Evolutionary conservation across 2,113 vertebrate genomes (phyloP), one percentile per base, ranked within the genome.

Genomic region (Seriola quinqueradiata): DNA sequence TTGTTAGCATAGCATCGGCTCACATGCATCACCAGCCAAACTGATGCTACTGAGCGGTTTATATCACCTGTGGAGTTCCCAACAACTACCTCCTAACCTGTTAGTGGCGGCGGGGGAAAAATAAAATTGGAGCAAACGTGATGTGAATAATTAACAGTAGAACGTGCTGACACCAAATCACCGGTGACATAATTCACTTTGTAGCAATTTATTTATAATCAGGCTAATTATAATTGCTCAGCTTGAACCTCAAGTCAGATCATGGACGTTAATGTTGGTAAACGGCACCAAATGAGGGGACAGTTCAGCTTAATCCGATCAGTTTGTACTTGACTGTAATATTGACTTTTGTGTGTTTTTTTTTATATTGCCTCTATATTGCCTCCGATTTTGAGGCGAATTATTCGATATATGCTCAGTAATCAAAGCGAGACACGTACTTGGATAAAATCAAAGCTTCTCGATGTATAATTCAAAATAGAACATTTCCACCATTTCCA

Each of bases 191-290:
- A 64, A 73, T 83, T 83, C n/a, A 42, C 52, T 83, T 61, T 77
- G 66, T 5, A 50, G 44, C 32, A 34, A 71, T 77, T 76, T 44
- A 52, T 79, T 85, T 59, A 19, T 74, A 78, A 72, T 86, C 32
- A 25, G 28, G 66, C 69, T 82, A 72, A 80, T 85, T 89, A n/a
- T 54, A 81, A 68, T 85, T 55, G 12, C 58, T 78, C 61, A 72
- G 64, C 75, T 48, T 40, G 61, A 42, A 69, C 23, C 40, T 59
- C 5, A 16, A 25, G 63, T 44, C 50, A 36, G 48, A 34, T 42
- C 19, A 7, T 32, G 28, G 14, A 23, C 28, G 70, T n/a, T 2
- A 8, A 28, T 77, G 61, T 59, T 19, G 32, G 10, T 6, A n/a
- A 52, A 21, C 19, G 21, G 50, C 6, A 21, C 50, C 19, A 52